Evolutionary conservation across 2,113 vertebrate genomes (phyloP).

Genomic region (Peromyscus californicus): DNA sequence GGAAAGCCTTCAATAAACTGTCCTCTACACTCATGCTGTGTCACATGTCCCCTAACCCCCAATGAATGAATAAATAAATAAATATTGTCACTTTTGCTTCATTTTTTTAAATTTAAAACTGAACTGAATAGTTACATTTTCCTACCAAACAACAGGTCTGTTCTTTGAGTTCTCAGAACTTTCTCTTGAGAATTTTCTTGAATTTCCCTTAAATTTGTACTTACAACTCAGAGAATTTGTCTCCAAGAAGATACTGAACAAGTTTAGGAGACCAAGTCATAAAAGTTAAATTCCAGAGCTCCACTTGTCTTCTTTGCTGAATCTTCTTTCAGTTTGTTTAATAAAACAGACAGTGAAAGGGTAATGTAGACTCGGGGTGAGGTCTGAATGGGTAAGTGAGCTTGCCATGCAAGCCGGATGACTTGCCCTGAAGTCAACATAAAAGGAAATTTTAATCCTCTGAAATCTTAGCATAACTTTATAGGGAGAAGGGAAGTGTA

Average conservation of each 20-base stretch:
- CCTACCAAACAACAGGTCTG: background rate
- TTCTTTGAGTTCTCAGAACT: background rate
- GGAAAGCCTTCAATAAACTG: background rate
- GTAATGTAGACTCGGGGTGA: background rate
- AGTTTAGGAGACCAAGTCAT: background rate
- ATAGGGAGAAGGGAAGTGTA: background rate
- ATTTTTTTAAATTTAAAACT: background rate
- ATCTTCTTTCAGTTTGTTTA: background rate
- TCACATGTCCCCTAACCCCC: rapidly evolving
- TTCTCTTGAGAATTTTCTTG: background rate
- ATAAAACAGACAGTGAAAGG: background rate
- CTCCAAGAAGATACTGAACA: background rate
- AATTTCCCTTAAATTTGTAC: background rate
- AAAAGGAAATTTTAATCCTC: background rate
- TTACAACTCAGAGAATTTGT: background rate
- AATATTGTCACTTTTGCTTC: background rate
- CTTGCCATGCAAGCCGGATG: background rate
- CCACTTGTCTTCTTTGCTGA: background rate
- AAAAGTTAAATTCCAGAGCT: background rate
- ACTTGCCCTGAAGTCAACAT: background rate
- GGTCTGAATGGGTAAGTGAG: background rate
- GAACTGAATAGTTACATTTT: background rate
- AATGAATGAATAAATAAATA: background rate
- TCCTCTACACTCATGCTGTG: background rate
- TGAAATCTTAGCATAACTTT: background rate